A percentile compares a stretch with the other conserved stretches of the same genome.
phyloP scores from a whole-genome alignment of 1,140 invertebrate species.

The Nephotettix cincticeps region DNA sequence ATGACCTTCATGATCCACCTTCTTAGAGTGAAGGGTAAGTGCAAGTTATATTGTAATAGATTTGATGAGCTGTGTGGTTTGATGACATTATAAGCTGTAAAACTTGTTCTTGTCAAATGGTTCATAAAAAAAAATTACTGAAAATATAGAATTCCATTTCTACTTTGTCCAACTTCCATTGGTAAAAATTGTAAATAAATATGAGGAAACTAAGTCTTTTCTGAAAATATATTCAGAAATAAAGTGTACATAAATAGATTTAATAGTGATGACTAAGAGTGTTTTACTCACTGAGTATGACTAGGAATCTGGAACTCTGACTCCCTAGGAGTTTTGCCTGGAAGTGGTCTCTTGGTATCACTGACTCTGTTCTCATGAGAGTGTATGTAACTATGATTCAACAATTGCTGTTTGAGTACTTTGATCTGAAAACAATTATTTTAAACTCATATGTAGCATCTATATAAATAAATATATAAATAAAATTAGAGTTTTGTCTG shows the following conservation, averaged over 20 bases:
- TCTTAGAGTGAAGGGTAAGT: no score
- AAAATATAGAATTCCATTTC: no score
- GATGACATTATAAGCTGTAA: no score
- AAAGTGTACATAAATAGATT: not conserved
- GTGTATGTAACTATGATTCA: slow-evolving; percentile 4
- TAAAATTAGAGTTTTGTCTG: no score
- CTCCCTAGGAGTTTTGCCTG: not conserved
- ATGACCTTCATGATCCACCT: no score
- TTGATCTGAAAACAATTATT: slow-evolving; percentile 9
- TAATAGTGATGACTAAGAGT: not conserved
- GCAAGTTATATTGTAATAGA: no score
- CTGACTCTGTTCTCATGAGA: not conserved
- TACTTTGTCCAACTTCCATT: no score
- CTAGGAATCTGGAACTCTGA: not conserved
- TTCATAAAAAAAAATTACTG: no score
- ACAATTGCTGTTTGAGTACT: slow-evolving; percentile 1
- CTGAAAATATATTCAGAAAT: not conserved
- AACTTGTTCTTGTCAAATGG: no score
- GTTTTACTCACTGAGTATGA: not conserved
- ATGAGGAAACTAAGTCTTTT: not conserved
- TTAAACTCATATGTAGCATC: no score
- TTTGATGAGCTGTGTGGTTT: no score
- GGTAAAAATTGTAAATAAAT: not conserved
- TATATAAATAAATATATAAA: no score
- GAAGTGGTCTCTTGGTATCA: not conserved